Conservation (phyloP, 2,113 vertebrate genomes). For the Reinhardtius hippoglossoides region DNA sequence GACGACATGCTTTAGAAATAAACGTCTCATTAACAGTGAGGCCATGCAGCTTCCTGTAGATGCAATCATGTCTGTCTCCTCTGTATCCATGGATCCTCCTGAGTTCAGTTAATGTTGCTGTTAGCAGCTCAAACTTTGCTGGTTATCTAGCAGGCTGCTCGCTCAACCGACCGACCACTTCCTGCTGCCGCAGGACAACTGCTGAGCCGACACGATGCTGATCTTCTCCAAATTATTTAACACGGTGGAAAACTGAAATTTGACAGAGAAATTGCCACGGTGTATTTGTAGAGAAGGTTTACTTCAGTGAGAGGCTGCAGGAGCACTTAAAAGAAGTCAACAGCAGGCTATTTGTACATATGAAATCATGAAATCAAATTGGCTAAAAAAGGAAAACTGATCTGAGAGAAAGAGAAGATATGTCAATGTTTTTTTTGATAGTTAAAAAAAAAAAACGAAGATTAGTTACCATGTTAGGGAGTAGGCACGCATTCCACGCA, state of each 20-base stretch:
- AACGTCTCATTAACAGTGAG: constrained; percentile 43
- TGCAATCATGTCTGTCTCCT: constrained; percentile 46
- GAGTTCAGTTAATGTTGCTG: constrained; percentile 1
- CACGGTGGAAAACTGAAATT: not conserved
- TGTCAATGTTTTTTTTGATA: not conserved
- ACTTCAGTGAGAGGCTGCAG: not conserved
- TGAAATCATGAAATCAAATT: constrained; percentile 14
- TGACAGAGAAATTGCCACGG: not conserved
- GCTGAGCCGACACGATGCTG: not conserved
- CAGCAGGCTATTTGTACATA: not conserved
- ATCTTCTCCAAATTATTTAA: constrained; percentile 2
- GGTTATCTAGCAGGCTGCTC: constrained; percentile 34
- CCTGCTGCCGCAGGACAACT: constrained; percentile 32
- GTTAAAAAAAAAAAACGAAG: too few relatives aligned
- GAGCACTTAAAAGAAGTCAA: not conserved
- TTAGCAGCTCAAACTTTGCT: constrained; percentile 6
- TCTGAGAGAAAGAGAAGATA: not conserved
- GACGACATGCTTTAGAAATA: constrained; percentile 34
- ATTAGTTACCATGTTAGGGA: constrained; percentile 31
- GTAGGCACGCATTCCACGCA: constrained; percentile 36
- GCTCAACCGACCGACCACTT: constrained; percentile 45
- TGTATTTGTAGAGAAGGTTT: not conserved
- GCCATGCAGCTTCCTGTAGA: constrained; percentile 63
- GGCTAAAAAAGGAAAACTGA: constrained; percentile 31
- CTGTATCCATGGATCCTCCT: constrained; percentile 11